phyloP scores from a whole-genome alignment of 2,888 invertebrate genomes.

The Lochmaea crataegi region DNA sequence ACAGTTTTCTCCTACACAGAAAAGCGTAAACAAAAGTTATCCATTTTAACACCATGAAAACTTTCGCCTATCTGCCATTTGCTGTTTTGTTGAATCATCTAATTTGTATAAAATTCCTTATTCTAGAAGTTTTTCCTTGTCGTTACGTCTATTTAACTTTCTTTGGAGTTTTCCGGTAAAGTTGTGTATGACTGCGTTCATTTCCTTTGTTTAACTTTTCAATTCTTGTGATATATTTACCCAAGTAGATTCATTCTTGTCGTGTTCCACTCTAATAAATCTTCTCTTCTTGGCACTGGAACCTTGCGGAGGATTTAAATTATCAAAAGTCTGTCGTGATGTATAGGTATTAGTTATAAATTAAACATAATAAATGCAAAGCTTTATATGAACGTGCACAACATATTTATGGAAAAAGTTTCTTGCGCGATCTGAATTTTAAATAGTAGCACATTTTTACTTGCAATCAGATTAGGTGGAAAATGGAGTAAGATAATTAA shows the following conservation, averaged over 20 bases:
- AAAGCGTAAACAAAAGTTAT: not conserved
- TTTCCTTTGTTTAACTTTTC: constrained; percentile 29
- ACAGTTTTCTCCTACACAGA: not conserved
- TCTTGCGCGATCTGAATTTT: not conserved
- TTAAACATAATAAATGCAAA: constrained; percentile 14
- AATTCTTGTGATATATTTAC: constrained; percentile 24
- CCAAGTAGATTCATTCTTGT: constrained; percentile 11
- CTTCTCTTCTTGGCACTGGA: constrained; percentile 5
- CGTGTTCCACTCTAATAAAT: constrained; percentile 19
- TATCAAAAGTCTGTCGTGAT: constrained; percentile 18
- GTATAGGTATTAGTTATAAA: constrained; percentile 18
- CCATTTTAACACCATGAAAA: not conserved
- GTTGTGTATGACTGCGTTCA: constrained; percentile 20
- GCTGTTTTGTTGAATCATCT: constrained; percentile 17
- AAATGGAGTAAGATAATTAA: not conserved
- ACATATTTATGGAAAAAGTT: constrained; percentile 14
- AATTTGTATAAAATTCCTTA: constrained; percentile 25
- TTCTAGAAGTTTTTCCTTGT: constrained; percentile 18
- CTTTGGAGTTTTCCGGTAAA: constrained; percentile 9
- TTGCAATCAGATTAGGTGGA: constrained; percentile 3
- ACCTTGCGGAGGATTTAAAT: constrained; percentile 6
- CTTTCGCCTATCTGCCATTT: not conserved
- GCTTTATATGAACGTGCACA: constrained; percentile 7
- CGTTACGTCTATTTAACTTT: constrained; percentile 25
- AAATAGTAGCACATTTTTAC: constrained; percentile 1